phyloP scores from a whole-genome alignment of 1,140 invertebrate genomes.

The Triops longicaudatus region DNA sequence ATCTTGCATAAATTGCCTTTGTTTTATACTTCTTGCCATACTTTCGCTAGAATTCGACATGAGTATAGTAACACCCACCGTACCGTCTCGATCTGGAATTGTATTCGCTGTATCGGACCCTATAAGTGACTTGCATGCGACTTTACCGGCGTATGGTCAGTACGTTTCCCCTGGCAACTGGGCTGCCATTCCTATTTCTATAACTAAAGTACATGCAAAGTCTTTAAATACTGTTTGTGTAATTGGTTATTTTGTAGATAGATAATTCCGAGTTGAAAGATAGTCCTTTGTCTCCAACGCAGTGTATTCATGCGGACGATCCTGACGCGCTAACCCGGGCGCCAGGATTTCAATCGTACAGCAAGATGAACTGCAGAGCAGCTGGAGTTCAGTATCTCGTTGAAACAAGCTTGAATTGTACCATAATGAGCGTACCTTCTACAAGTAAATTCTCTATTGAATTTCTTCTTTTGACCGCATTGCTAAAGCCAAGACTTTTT shows the following conservation, averaged over 20 bases:
- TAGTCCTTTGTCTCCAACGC: background rate
- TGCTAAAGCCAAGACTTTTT: background rate
- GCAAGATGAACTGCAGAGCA: conserved; percentile 23
- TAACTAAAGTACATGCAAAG: conserved; percentile 15
- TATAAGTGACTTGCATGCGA: conserved; percentile 12
- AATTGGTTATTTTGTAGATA: background rate
- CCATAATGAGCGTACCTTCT: conserved; percentile 15
- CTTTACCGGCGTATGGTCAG: background rate
- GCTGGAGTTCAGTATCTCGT: conserved; percentile 18
- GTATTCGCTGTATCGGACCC: conserved; percentile 19
- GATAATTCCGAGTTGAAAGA: conserved; percentile 22
- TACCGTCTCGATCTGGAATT: conserved; percentile 17
- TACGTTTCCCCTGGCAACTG: conserved; percentile 22
- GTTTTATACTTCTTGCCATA: too few species aligned
- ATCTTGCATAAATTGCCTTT: too few species aligned
- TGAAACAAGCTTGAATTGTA: conserved; percentile 22
- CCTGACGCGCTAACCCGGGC: background rate
- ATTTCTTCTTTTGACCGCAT: background rate
- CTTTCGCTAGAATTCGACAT: conserved; percentile 3
- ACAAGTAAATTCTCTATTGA: background rate
- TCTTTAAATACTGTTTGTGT: background rate
- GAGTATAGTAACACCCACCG: conserved; percentile 18
- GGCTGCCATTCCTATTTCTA: conserved; percentile 21
- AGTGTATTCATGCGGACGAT: conserved; percentile 1
- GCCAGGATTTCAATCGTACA: conserved; percentile 20